A percentile compares a stretch with the other conserved stretches of the same genome.
phyloP scores from a whole-genome alignment of 2,797 vertebrate genomes.

The Columba guinea region DNA sequence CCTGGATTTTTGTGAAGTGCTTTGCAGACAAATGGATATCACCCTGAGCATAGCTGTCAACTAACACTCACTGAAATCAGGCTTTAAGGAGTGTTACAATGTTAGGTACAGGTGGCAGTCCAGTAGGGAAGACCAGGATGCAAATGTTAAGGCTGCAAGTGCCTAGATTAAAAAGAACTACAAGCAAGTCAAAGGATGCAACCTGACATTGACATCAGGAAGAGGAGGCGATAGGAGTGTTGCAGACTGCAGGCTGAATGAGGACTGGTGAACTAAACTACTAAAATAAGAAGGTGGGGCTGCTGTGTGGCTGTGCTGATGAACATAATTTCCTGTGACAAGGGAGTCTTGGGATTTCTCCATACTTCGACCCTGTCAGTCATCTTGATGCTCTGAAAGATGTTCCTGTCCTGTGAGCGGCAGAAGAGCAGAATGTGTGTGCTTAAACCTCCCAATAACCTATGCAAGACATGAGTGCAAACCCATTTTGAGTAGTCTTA shows the following conservation, averaged over 20 bases:
- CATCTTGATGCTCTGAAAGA: not conserved
- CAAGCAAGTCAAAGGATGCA: not conserved
- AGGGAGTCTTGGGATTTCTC: not conserved
- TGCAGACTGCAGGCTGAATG: not conserved
- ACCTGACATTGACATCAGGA: not conserved
- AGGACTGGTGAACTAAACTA: not conserved
- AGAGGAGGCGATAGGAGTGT: not conserved
- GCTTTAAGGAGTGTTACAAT: not conserved
- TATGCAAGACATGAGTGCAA: not conserved
- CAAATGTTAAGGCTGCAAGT: not conserved
- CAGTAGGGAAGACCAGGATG: not conserved
- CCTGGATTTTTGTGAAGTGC: not conserved
- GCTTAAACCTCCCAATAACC: not conserved
- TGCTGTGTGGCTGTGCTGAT: not conserved
- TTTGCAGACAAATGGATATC: fast-evolving
- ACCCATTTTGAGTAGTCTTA: not conserved
- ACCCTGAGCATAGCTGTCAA: not conserved
- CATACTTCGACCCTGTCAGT: not conserved
- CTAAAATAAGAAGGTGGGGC: not conserved
- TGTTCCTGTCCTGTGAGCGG: not conserved
- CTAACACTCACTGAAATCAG: not conserved
- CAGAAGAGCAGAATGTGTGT: not conserved
- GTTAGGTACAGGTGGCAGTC: not conserved
- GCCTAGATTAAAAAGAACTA: not conserved
- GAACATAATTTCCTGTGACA: not conserved